phyloP scores from a whole-genome alignment of 2,113 vertebrate species.

The Paramisgurnus dabryanus region DNA sequence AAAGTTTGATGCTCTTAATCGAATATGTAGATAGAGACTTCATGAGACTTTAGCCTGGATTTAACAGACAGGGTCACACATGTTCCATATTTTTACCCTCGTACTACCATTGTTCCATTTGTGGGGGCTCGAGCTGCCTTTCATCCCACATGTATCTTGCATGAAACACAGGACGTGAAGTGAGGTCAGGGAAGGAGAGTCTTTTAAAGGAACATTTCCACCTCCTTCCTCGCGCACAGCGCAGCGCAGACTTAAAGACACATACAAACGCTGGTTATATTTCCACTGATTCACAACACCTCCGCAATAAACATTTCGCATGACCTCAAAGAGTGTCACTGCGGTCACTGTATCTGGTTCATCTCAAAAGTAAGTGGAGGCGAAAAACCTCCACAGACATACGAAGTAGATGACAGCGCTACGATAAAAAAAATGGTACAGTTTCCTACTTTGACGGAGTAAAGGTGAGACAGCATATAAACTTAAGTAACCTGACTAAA shows the following conservation, averaged over 20 bases:
- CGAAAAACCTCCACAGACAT: too few relatives aligned
- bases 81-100: not conserved
- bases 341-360: constrained; percentile 27
- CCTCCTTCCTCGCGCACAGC: not conserved
- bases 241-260: not conserved
- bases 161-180: constrained; percentile 52
- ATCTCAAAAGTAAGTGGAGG: not conserved
- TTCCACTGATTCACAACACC: constrained; percentile 44
- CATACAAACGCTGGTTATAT: constrained; percentile 8
- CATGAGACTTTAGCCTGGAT: too few relatives aligned
- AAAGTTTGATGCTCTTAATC: too few relatives aligned
- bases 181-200: constrained; percentile 47
- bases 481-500: not conserved
- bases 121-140: constrained; percentile 34
- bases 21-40: too few relatives aligned
- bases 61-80: too few relatives aligned
- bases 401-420: not conserved
- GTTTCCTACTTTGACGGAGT: constrained; percentile 5
- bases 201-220: constrained; percentile 21
- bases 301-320: constrained; percentile 21
- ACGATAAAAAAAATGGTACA: not conserved
- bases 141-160: constrained; percentile 42
- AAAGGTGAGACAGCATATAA: not conserved
- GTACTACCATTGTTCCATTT: constrained; percentile 28
- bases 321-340: constrained; percentile 5